Evolutionary conservation across 2,888 invertebrate genomes (phyloP).

Genomic region (Metopia argyrocephala): DNA sequence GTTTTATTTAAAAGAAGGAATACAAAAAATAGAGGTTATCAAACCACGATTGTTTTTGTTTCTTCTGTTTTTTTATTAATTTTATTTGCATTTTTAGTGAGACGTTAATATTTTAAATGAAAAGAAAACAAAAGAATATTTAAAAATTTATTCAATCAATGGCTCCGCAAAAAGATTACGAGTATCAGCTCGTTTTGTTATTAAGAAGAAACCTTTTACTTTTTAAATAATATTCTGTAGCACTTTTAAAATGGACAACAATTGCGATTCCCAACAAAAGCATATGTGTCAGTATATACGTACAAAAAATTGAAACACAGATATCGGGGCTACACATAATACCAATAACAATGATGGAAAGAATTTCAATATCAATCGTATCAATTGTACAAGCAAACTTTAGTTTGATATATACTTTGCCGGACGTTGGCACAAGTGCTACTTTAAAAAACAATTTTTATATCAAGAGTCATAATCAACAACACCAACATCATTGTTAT

Average conservation of each 20-base stretch:
- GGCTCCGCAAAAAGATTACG: too few relatives aligned
- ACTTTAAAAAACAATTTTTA: conserved; percentile 17
- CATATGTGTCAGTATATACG: too few relatives aligned
- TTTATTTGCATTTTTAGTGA: conserved; percentile 1
- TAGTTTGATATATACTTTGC: not conserved
- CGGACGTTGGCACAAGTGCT: conserved; percentile 33
- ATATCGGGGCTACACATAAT: not conserved
- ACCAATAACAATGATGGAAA: not conserved
- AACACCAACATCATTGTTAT: conserved; percentile 5
- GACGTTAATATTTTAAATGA: conserved; percentile 6
- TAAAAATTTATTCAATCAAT: too few relatives aligned
- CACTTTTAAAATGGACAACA: conserved; percentile 7
- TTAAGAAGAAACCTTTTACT: conserved; percentile 3
- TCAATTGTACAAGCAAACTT: conserved; percentile 32
- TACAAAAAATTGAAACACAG: not conserved
- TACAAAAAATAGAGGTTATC: too few relatives aligned
- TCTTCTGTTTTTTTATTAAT: conserved; percentile 3
- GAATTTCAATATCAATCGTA: conserved; percentile 33
- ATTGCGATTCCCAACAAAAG: not conserved
- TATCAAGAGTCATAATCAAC: conserved; percentile 20
- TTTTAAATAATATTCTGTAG: conserved; percentile 1
- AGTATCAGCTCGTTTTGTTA: not conserved
- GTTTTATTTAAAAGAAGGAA: too few relatives aligned
- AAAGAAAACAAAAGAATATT: not conserved
- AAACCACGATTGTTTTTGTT: not conserved